Evolutionary conservation across 2,113 vertebrate genomes (phyloP), one percentile per base, ranked within the genome.

Genomic region (Oncorhynchus keta): DNA sequence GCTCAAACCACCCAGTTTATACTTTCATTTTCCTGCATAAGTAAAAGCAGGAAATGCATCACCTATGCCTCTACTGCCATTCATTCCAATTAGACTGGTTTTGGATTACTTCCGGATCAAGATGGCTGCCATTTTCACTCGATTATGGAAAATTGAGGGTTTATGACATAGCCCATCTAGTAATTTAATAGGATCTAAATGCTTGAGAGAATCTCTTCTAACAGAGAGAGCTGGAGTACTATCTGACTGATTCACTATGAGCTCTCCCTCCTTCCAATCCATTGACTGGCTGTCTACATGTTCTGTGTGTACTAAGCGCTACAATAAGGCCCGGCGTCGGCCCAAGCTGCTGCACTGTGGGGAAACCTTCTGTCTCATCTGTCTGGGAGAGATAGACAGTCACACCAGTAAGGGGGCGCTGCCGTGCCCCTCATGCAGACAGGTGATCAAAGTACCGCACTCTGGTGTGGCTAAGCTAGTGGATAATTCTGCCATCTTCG

Each of bases 341-440:
- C 84, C 84, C 32, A 83, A 81, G 51, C 72, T 79, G 66, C 59
- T 84, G 68, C 16, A 55, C 24, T 84, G 77, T 26, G 80, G 75
- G 11, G 75, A 85, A 49, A 78, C 78, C 22, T 85, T 82, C 67
- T 80, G 78, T 70, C 51, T 80, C n/a, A 49, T 61, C 49, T 82
- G 78, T 18, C 73, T 85, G 24, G n/a, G 62, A 26, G 71, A 84
- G 73, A 45, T 77, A 61, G 49, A 76, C 13, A 74, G 12, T 26
- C 39, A 24, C 35, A 4, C 32, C 20, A 24, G 13, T 20, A 49
- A 32, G 18, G 6, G 13, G 12, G 4, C 28, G 13, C 65, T 80
- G 26, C 49, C 49, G 69, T 79, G 75, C 35, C 83, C 77, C 51
- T 69, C 45, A n/a, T 85, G 77, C 32, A 62, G 71, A 18, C 74